Base-by-base conservation (phyloP, 1,140 invertebrate genomes). In the Vanessa tameamea region DNA sequence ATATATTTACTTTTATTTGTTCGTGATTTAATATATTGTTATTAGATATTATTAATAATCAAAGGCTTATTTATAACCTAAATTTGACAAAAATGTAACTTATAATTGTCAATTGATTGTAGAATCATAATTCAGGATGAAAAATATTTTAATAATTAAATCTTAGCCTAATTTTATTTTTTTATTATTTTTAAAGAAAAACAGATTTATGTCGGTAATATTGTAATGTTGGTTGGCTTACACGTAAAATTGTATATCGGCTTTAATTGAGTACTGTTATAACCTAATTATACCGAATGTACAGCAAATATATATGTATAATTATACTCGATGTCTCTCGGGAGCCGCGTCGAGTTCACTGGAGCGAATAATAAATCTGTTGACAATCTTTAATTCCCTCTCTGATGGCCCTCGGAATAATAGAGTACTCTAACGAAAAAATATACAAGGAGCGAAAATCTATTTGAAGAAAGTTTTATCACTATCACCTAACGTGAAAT, bases 341-440 rank as follows among this genome's bases (percentile, higher is more conserved):
- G 78, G 85, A 85, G 76, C 47, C 75, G 76, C 79, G 80, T 82
- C 79, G 80, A 69, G 84, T 83, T 89, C 89, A 87, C 79, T 82
- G 87, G 84, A 88, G 87, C 89, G 87, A 83, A 79, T 91, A 89
- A 91, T 91, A 92, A 92, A 91, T 87, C 87, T 89, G 90, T 91
- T 91, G 90, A 91, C 90, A 91, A 87, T 87, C 87, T 90, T 90
- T 91, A 92, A 91, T 92, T 90, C 85, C 78, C 77, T 78, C 77
- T 79, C 80, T 76, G 70, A 77, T 64, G 66, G 55, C 72, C 57
- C 51, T 61, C 57, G 55, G 59, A 53, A 61, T 61, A 61, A 61
- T 8, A 55, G 9, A 55, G 16, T 37, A 61, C 13, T 14, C 26
- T 37, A 12, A 61, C 11, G 31, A 61, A 69, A 61, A 69, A 23